Evolutionary conservation across 2,113 vertebrate species (phyloP).

Genomic region (Rhinopomastus cyanomelas): DNA sequence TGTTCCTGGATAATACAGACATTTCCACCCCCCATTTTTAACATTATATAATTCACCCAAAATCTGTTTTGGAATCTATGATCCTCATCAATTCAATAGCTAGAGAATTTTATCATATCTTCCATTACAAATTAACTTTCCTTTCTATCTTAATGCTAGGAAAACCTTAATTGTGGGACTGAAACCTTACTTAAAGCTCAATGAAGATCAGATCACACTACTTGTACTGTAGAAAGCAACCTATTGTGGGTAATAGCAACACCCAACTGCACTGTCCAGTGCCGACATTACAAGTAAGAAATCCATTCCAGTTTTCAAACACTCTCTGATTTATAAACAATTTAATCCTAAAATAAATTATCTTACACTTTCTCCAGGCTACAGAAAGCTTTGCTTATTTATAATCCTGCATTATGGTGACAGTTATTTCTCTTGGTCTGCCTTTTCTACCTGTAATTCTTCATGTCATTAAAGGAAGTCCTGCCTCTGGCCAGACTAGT

Average conservation of each 20-base stretch:
- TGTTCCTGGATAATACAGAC: not conserved
- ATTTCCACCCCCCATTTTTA: fast-evolving
- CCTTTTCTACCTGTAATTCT: not conserved
- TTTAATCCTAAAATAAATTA: not conserved
- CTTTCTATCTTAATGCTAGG: not conserved
- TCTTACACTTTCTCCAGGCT: not conserved
- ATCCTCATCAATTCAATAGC: not conserved
- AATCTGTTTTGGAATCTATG: not conserved
- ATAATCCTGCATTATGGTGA: not conserved
- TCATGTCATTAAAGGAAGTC: not conserved
- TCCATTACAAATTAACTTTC: not conserved
- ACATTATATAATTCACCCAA: not conserved
- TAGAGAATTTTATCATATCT: not conserved
- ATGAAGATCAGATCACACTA: not conserved
- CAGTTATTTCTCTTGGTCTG: not conserved
- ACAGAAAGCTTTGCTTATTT: not conserved
- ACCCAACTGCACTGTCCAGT: not conserved
- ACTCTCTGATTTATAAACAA: not conserved
- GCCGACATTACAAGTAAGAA: not conserved
- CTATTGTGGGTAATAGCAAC: not conserved
- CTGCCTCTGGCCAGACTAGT: not conserved
- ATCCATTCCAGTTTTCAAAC: not conserved
- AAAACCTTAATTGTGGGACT: not conserved
- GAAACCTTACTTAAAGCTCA: not conserved
- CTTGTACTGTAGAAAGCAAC: not conserved